Percentiles rank a stretch among this genome's conserved stretches.
Conservation (phyloP, 2,797 vertebrate genomes). For the Notolabrus celidotus region DNA sequence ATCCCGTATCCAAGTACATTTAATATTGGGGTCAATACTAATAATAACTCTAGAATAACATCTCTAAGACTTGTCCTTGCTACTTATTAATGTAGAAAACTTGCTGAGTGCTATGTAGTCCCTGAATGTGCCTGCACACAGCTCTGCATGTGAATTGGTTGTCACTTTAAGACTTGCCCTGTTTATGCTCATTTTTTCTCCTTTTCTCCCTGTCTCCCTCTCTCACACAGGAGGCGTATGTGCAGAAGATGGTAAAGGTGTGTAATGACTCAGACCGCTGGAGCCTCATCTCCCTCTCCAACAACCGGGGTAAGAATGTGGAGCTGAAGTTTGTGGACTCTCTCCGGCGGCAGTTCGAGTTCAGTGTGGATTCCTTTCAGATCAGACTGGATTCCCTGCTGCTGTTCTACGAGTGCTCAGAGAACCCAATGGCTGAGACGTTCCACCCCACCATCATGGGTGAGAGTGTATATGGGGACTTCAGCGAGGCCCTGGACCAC, state of each 20-base stretch:
- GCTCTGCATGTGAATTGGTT: conserved; percentile 1
- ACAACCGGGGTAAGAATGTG: conserved; percentile 99
- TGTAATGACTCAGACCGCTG: conserved; percentile 98
- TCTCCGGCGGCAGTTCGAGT: conserved; percentile 98
- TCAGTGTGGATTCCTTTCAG: conserved; percentile 99
- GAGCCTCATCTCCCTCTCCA: conserved; percentile 99
- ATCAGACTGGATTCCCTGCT: conserved; percentile 98
- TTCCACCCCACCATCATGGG: conserved; percentile 98
- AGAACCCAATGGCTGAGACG: conserved; percentile 97
- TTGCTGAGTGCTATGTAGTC: not conserved
- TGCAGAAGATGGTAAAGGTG: conserved; percentile 99
- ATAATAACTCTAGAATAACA: conserved; percentile 21
- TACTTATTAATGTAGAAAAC: not conserved
- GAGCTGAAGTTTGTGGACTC: conserved; percentile 99
- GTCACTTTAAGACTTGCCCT: conserved; percentile 9
- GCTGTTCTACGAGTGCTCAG: conserved; percentile 98
- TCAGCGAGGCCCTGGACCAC: conserved; percentile 94
- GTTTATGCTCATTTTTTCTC: conserved; percentile 7
- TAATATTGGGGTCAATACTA: conserved; percentile 47
- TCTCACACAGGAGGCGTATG: conserved; percentile 91
- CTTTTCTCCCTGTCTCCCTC: conserved; percentile 5
- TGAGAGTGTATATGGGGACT: conserved; percentile 97
- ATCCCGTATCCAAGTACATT: conserved; percentile 57
- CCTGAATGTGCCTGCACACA: not conserved
- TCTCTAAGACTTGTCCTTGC: not conserved